Base-by-base conservation (phyloP, 2,797 vertebrate genomes). In the Odontamblyopus lacepedii region DNA sequence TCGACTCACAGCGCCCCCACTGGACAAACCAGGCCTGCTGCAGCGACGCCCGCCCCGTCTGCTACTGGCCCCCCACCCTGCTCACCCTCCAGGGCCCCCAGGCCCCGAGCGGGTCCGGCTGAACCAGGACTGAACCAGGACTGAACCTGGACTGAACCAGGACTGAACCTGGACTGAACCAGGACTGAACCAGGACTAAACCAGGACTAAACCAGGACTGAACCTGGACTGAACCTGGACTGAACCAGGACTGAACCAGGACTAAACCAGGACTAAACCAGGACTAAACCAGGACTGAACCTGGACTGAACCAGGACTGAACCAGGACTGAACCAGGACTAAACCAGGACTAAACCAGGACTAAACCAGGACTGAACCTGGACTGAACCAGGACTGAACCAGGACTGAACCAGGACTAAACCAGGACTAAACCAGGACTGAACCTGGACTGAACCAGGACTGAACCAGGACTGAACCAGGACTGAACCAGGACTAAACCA, bases 21-120 rank as follows among this genome's bases (percentile, higher is more conserved):
- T 94, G 93, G 94, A 87, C 69, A 0, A 81, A 81, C 0, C 3
- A 72, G 5, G 50, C 72, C 69, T 95, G 94, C 81, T 94, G 93
- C 6, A 53, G 26, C 2, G 1, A 23, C 0, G 53, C n/a, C 0
- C 70, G 3, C 8, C 88, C 92, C 0, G 2, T 94, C 68, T 95
- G 93, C 82, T 90, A 85, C 75, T 51, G 0, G 0, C 0, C 0
- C 0, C 71, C 78, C 0, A 0, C 4, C 1, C 19, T 89, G 1
- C 13, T 41, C 5, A 3, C 13, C 27, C 9, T 9, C 13, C 35
- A 26, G 27, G 5, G 13, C 29, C n/a, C 29, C 7, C 35, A 30
- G n/a, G 13, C 11, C 48, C 55, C 15, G 55, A 32, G 7, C 27
- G 55, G n/a, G 23, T 12, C 23, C 23, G 23, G 23, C 48, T 67